These are phyloP conservation scores for Akabosia matsudoensis DNA, from an alignment of 1,140 invertebrate species.

Conservation along the genomic window DNA sequence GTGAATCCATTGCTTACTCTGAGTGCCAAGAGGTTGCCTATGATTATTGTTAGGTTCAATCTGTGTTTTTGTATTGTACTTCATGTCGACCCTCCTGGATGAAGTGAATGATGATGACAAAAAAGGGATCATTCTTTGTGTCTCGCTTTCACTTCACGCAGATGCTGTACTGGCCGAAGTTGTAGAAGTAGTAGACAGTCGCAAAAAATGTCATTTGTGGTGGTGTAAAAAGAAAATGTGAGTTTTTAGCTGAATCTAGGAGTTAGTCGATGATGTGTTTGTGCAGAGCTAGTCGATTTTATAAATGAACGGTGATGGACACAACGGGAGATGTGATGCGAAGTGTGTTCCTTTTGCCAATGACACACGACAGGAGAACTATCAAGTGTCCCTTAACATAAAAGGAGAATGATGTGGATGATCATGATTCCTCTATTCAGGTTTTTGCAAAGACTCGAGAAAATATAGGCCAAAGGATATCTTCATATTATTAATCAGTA, in stretches of 20 bases:
- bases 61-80: constrained; percentile 1
- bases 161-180: neutral
- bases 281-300: neutral
- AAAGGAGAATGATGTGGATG: neutral
- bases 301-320: neutral
- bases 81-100: constrained; percentile 18
- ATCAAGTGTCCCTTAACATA: constrained; percentile 20
- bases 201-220: neutral
- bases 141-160: neutral
- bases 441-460: neutral
- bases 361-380: neutral
- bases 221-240: too few species aligned
- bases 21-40: neutral
- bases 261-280: neutral
- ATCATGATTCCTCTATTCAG: neutral
- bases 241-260: neutral
- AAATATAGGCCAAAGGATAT: neutral
- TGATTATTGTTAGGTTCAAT: constrained; percentile 16
- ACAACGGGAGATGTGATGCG: neutral
- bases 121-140: constrained; percentile 17
- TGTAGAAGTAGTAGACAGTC: neutral
- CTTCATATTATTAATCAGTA: too few species aligned
- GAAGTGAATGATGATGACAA: constrained; percentile 20
- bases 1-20: constrained; percentile 19
- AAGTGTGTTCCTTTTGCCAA: constrained; percentile 12